Base-by-base conservation (phyloP, 2,113 vertebrate species). In the Bolborhynchus lineola region DNA sequence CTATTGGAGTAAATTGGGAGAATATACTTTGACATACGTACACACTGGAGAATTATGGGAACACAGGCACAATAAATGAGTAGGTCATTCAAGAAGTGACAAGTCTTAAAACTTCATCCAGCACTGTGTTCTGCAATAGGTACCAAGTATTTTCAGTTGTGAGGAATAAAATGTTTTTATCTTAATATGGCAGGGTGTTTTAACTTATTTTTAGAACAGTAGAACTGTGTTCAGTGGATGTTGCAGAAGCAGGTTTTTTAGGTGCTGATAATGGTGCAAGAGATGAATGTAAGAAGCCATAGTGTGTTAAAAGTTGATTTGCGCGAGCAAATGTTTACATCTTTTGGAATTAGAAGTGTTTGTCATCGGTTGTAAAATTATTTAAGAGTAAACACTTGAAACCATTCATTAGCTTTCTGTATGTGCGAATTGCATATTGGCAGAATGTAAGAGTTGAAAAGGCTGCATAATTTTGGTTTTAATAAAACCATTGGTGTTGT, bases 241-340 rank as follows among this genome's bases (percentile, higher is more conserved):
- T 93, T 88, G 47, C 57, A 70, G 92, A 89, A 93, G 67, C 67
- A n/a, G 37, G 28, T 52, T 90, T 52, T 90, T 55, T 82, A 88
- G 52, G 84, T 89, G 80, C 20, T 76, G 86, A 46, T 92, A 46
- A 12, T 77, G 82, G 90, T 96, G 63, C 60, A 90, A 91, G 87
- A 94, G 78, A 92, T 0, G 63, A 92, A 65, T 93, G 79, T 81
- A 63, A 92, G 92, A 97, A 98, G 97, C 97, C 97, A 98, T 97
- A 96, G 71, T 8, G 7, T 96, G 94, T 93, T 93, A 82, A 79
- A 95, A 91, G 67, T 81, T 95, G 65, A 97, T 97, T 97, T 98
- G 98, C 97, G 97, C 97, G 96, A 95, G 91, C 86, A 95, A 82
- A 90, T 79, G 79, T 97, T 97, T 95, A 70, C 93, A 92, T 94